Conservation (phyloP, 2,797 vertebrate genomes). For the Crocidura indochinensis region DNA sequence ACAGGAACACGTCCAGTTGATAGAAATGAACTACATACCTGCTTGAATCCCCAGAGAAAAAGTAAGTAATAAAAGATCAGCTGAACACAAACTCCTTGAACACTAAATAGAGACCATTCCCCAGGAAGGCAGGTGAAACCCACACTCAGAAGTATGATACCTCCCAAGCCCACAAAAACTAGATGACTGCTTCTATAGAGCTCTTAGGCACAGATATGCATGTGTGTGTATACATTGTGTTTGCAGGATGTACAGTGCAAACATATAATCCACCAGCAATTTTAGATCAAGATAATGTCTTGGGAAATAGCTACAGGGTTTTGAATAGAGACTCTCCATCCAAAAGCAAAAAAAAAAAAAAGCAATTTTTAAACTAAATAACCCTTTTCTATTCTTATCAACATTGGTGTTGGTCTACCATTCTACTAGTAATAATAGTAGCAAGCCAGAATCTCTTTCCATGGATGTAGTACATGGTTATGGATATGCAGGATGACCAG, state of each 20-base stretch:
- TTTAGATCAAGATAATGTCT: neutral
- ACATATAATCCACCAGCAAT: fast-evolving
- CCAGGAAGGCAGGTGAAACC: neutral
- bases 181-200: neutral
- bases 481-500: too few species aligned
- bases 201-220: fast-evolving
- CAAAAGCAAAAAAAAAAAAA: constrained; percentile 18
- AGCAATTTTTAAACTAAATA: neutral
- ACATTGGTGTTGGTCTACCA: neutral
- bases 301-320: neutral
- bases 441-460: neutral
- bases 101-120: neutral
- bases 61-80: constrained; percentile 18
- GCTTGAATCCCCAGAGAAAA: neutral
- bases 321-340: neutral
- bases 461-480: neutral
- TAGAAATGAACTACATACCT: neutral
- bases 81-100: neutral
- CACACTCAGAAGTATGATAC: neutral
- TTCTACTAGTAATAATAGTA: neutral
- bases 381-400: neutral
- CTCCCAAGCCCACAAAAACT: neutral
- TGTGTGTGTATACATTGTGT: fast-evolving
- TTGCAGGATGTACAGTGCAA: too few species aligned
- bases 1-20: neutral